Base-by-base conservation (phyloP, 2,797 vertebrate genomes). In the Macropodus opercularis region DNA sequence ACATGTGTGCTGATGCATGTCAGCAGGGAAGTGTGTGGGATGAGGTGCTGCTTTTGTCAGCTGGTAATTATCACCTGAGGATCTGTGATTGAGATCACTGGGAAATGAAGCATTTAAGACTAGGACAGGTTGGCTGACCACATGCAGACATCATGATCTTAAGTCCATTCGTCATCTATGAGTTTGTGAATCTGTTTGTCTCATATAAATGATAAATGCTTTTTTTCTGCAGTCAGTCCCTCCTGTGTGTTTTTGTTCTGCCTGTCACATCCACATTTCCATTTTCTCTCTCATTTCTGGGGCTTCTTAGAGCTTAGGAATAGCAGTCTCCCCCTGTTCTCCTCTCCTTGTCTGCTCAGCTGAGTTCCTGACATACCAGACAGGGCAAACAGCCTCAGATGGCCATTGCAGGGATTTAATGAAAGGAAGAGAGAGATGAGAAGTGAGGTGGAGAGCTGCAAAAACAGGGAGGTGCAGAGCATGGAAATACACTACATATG, bases 311-410 rank as follows among this genome's bases (percentile, higher is more conserved):
- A 48, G 53, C 47, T 80, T 77, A 68, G 23, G 67, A 76, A 49
- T 41, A 39, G 67, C 48, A 12, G 40, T 42, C 53, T 56, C 51
- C 42, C 22, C 43, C 60, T 29, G 21, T 75, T 61, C 43, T 76
- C 50, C 51, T 17, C 17, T 18, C 50, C 46, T 47, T 65, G 70
- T 70, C 65, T 67, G 77, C 64, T 75, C 52, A 59, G 77, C 72
- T 49, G 77, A 89, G 81, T 90, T 92, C 87, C 77, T 87, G 72
- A 86, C 87, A 91, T 92, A 90, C 91, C 92, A 93, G 87, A 87
- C 89, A 85, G 69, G 81, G 86, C 87, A 92, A 85, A 86, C 87
- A 84, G 72, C 72, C 83, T 86, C 74, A 78, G 68, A 89, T 80
- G 71, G 75, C 58, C 82, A 76, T 90, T 88, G 68, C 86, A 83